These are phyloP conservation scores for Apamea anceps DNA, from an alignment of 2,888 invertebrate species.

Conservation along the genomic window DNA sequence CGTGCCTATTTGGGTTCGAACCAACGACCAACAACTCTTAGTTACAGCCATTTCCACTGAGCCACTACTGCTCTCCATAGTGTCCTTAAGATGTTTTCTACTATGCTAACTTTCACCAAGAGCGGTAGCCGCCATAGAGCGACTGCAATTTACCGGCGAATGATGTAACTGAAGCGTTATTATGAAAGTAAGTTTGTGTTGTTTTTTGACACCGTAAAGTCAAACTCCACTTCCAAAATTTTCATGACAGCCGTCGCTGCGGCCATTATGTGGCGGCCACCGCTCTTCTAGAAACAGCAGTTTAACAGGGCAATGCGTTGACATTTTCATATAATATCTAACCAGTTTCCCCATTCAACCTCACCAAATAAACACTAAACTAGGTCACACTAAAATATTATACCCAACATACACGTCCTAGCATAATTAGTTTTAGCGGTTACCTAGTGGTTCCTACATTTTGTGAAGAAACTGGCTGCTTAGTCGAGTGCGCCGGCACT, in stretches of 20 bases:
- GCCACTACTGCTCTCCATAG: too few relatives aligned
- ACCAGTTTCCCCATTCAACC: neutral
- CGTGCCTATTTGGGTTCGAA: neutral
- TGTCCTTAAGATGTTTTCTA: neutral
- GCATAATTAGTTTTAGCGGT: slow-evolving; percentile 59
- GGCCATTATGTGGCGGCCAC: neutral
- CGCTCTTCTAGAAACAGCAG: neutral
- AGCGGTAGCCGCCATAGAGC: too few relatives aligned
- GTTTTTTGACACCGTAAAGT: too few relatives aligned
- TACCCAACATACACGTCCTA: slow-evolving; percentile 27
- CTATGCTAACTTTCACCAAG: neutral
- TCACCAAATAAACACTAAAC: slow-evolving; percentile 26
- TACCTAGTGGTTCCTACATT: slow-evolving; percentile 42
- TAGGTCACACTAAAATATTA: slow-evolving; percentile 31
- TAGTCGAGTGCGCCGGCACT: slow-evolving; percentile 28
- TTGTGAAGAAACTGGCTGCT: slow-evolving; percentile 43
- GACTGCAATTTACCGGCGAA: too few relatives aligned
- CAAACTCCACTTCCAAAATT: too few relatives aligned
- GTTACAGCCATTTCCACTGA: neutral
- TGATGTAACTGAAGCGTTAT: too few relatives aligned
- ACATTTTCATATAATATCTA: slow-evolving; percentile 1
- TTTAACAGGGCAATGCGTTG: neutral
- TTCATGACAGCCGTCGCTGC: neutral
- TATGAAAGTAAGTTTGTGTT: too few relatives aligned
- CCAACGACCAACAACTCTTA: neutral